A percentile compares a stretch with the other conserved stretches of the same genome.
These are phyloP conservation scores for Oostethus manadensis DNA, from an alignment of 2,113 vertebrate species.

Conservation along the genomic window DNA sequence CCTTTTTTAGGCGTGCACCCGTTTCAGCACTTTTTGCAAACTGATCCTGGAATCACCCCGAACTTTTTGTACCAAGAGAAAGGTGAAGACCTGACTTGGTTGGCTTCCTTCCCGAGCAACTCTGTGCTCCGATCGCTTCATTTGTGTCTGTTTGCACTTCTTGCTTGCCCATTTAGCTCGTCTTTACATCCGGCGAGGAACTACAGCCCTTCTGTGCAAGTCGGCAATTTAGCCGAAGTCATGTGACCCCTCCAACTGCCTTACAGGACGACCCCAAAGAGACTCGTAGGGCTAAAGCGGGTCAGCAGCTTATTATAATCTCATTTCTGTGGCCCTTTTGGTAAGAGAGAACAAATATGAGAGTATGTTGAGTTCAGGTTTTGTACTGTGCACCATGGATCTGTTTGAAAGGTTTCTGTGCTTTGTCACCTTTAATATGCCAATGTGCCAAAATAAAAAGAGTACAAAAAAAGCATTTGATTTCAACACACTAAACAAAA, in stretches of 20 bases:
- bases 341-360: neutral
- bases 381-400: neutral
- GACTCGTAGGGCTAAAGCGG: neutral
- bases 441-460: constrained; percentile 26
- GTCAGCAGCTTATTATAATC: neutral
- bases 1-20: too few relatives aligned
- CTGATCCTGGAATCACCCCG: too few relatives aligned
- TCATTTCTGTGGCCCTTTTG: constrained; percentile 1
- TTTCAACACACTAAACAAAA: constrained; percentile 4
- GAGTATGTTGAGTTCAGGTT: neutral
- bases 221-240: constrained; percentile 8
- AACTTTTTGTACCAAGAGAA: too few relatives aligned
- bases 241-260: constrained; percentile 27
- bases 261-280: constrained; percentile 21
- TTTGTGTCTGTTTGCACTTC: too few relatives aligned
- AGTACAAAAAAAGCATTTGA: neutral
- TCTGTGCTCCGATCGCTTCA: too few relatives aligned
- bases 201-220: constrained; percentile 17
- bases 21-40: too few relatives aligned
- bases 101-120: too few relatives aligned
- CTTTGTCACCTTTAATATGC: constrained; percentile 14
- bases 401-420: neutral
- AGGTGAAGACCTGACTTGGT: too few relatives aligned
- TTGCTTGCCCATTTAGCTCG: too few relatives aligned
- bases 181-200: too few relatives aligned